A percentile compares a stretch with the other conserved stretches of the same genome.
phyloP scores from a whole-genome alignment of 2,888 invertebrate species.

The Lamellibrachia satsuma region DNA sequence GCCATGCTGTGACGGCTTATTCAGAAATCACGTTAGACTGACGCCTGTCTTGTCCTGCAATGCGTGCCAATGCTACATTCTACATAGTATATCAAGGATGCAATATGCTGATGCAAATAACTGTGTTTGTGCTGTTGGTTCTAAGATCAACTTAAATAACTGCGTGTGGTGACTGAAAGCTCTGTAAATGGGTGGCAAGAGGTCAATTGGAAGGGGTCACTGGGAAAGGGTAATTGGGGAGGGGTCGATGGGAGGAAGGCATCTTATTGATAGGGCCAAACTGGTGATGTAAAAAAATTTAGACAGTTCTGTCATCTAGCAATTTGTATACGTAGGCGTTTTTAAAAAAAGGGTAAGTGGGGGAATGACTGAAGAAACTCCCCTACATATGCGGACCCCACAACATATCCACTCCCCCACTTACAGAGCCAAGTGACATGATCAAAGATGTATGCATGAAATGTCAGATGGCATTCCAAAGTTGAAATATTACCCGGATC shows the following conservation, averaged over 20 bases:
- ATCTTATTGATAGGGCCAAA: background rate
- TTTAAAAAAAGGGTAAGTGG: background rate
- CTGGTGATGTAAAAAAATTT: background rate
- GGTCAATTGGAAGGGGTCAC: background rate
- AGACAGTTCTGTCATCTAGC: background rate
- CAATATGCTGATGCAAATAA: slow-evolving; percentile 11
- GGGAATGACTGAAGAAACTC: background rate
- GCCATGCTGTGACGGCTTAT: background rate
- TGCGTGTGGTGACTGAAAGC: background rate
- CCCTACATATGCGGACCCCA: background rate
- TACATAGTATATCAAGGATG: background rate
- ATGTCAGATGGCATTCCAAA: slow-evolving; percentile 17
- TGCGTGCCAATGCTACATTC: background rate
- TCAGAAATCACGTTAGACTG: background rate
- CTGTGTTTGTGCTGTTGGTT: background rate
- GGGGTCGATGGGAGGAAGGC: background rate
- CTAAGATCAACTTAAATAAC: background rate
- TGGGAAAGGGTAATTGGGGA: background rate
- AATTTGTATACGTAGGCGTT: background rate
- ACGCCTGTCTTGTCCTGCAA: background rate
- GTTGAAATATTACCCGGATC: slow-evolving; percentile 1
- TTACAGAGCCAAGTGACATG: slow-evolving; percentile 7
- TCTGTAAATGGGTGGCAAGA: background rate
- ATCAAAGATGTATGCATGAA: slow-evolving; percentile 3
- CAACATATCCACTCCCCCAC: background rate